Evolutionary conservation across 2,888 invertebrate species (phyloP), one percentile per base, ranked within the genome.

Genomic region (Tinea semifulvella): DNA sequence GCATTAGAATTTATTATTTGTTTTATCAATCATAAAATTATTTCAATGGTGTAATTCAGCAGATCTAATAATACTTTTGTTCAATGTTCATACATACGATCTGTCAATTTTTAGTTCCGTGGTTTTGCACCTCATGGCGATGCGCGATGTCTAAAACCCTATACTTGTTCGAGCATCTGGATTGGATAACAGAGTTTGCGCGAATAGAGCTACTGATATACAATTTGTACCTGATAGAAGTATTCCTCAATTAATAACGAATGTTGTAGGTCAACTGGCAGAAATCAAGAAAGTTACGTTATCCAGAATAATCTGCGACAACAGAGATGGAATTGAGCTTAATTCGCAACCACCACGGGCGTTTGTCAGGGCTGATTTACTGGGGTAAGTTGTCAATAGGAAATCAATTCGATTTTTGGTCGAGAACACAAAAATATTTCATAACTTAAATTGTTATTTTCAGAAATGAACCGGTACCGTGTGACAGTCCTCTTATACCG

Each of bases 281-380:
- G 88, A 91, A 69, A 75, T 92, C 44, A 85, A 88, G 53, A 90
- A 89, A 61, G 74, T 84, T 0, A 84, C 87, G 1, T 65, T 92
- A 56, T 82, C 90, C 0, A 77, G 90, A 38, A 66, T 92, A 10
- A 73, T 91, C 19, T 92, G 92, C 56, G 90, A 91, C 64, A 91
- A 91, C 63, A 84, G 86, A 20, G 91, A 92, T 67, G 84, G 86
- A 16, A 74, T 85, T 43, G 84, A 87, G 25, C 56, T 89, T 35
- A 59, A 68, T 2, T 65, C 73, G 11, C 84, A 85, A 57, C 77
- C 88, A 42, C 79, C 77, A 5, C 74, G 82, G 49, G 86, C 89
- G 49, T 85, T 88, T 60, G 56, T 85, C 52, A 81, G 86, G 55
- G 76, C 84, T 8, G 85, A 85, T 58, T 59, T 84, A 43, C 65